Evolutionary conservation across 2,797 vertebrate genomes (phyloP).

Genomic region (Cirrhinus mrigala): DNA sequence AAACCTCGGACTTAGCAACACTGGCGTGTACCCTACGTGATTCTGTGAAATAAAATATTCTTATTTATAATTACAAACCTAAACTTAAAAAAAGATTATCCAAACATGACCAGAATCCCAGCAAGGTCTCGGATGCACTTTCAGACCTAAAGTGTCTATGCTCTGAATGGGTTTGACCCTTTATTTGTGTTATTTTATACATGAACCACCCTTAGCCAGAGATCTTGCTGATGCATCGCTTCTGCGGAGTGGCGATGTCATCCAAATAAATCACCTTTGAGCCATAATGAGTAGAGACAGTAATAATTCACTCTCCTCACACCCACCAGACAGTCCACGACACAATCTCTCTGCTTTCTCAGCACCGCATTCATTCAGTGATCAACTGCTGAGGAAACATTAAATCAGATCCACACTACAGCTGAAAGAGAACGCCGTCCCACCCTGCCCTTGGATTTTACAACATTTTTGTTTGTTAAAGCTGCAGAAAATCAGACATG

Average conservation of each 20-base stretch:
- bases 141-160: neutral
- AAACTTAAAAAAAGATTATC: neutral
- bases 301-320: constrained; percentile 16
- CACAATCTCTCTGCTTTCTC: constrained; percentile 5
- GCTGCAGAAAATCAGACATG: constrained; percentile 36
- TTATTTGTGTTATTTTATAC: neutral
- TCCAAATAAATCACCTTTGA: constrained; percentile 20
- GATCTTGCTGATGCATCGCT: neutral
- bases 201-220: neutral
- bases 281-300: constrained; percentile 10
- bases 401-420: neutral
- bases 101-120: neutral
- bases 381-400: neutral
- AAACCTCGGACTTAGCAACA: too few species aligned
- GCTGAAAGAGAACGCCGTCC: neutral
- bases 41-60: neutral
- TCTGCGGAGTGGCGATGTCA: neutral
- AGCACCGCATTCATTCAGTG: neutral
- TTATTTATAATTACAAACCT: neutral
- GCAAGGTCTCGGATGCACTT: neutral
- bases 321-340: neutral
- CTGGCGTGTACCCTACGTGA: too few species aligned
- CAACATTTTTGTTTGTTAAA: constrained; percentile 4
- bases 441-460: neutral
- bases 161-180: neutral